These are phyloP conservation scores for Drosophila chauvacae DNA, from an alignment of 1,140 invertebrate species.

Conservation along the genomic window DNA sequence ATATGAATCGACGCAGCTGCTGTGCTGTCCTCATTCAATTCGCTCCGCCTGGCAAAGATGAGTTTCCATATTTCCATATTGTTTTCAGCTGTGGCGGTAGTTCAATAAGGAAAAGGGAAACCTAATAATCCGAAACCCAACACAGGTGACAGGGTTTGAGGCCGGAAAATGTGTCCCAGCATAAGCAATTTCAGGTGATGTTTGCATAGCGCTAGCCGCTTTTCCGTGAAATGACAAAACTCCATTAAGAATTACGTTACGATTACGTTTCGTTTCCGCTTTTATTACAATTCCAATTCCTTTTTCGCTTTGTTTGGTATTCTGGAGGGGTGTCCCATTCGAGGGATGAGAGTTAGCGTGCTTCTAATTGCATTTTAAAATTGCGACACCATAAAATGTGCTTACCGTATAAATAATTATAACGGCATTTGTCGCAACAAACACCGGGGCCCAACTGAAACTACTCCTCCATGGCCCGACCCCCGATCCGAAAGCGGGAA, in stretches of 20 bases:
- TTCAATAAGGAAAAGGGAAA: conserved; percentile 61
- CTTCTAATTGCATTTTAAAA: conserved; percentile 83
- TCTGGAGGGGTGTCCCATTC: conserved; percentile 37
- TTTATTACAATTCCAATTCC: conserved; percentile 51
- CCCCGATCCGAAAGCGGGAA: conserved; percentile 6
- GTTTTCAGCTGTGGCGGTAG: conserved; percentile 45
- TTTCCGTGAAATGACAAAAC: conserved; percentile 71
- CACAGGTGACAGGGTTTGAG: conserved; percentile 40
- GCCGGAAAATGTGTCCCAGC: background rate
- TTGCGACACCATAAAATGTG: conserved; percentile 83
- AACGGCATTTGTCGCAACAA: conserved; percentile 81
- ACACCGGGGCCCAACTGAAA: conserved; percentile 48
- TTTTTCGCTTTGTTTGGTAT: conserved; percentile 45
- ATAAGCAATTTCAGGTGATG: conserved; percentile 37
- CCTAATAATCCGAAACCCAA: conserved; percentile 44
- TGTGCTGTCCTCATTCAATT: conserved; percentile 48
- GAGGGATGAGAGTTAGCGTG: conserved; percentile 47
- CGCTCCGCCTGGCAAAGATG: conserved; percentile 38
- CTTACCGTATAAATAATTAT: conserved; percentile 83
- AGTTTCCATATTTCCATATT: conserved; percentile 64
- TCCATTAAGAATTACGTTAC: conserved; percentile 69
- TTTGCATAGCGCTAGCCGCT: conserved; percentile 23
- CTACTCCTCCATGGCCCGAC: conserved; percentile 18
- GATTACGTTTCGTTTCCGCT: conserved; percentile 43
- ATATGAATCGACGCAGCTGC: conserved; percentile 58